Conservation (phyloP, 53 echinoderm and acorn worm species). For the Paracentrotus lividus region DNA sequence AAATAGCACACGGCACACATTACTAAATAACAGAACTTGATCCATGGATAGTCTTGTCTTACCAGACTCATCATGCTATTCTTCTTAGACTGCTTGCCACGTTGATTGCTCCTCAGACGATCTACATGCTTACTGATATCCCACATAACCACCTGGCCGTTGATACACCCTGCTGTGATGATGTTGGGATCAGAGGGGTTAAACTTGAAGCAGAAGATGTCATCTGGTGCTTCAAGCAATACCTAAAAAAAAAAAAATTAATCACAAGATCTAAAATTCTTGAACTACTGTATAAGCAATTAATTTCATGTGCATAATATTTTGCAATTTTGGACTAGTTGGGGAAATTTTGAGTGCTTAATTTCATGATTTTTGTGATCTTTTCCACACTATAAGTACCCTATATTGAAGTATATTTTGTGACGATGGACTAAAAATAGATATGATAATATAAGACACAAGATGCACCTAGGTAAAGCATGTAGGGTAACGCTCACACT, state of each 20-base stretch:
- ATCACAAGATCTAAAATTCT: neutral
- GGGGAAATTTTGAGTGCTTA: too few relatives aligned
- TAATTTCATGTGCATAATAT: too few relatives aligned
- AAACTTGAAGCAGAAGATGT: constrained; percentile 96
- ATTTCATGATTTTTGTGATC: too few relatives aligned
- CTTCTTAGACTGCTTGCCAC: constrained; percentile 97
- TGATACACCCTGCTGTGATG: constrained; percentile 92
- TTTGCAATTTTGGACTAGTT: too few relatives aligned
- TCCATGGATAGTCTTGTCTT: constrained; percentile 52
- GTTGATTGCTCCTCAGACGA: constrained; percentile 88
- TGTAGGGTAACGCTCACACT: too few relatives aligned
- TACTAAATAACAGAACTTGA: neutral
- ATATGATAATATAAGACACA: too few relatives aligned
- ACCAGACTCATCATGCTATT: constrained; percentile 96
- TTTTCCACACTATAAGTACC: too few relatives aligned
- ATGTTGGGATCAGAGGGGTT: constrained; percentile 96
- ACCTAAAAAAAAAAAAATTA: constrained; percentile 67
- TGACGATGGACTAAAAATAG: too few relatives aligned
- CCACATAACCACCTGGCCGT: constrained; percentile 97
- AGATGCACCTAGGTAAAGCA: too few relatives aligned
- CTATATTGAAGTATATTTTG: too few relatives aligned
- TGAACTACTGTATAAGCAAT: neutral
- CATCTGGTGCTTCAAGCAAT: constrained; percentile 96
- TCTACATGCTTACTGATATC: constrained; percentile 94
- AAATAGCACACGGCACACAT: constrained; percentile 1